Percentiles rank a stretch among this genome's conserved stretches.
Evolutionary conservation across 2,888 invertebrate genomes (phyloP).

Genomic region (Melangyna quadrimaculata): DNA sequence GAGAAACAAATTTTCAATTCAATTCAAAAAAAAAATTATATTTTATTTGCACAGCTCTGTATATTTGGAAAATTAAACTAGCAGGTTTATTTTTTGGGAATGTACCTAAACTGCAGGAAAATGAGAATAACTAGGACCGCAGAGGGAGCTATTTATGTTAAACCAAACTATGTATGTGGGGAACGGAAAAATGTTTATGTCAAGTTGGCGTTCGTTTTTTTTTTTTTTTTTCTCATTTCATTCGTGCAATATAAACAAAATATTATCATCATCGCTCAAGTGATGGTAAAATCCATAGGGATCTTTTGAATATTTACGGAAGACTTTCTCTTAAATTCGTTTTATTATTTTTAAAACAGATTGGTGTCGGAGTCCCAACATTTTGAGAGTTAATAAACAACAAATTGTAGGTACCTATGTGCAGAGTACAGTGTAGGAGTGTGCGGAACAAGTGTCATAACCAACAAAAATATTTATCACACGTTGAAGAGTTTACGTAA

Average conservation of each 20-base stretch:
- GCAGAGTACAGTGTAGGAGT: conserved; percentile 8
- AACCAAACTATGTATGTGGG: conserved; percentile 47
- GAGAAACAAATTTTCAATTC: no score
- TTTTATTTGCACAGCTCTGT: background rate
- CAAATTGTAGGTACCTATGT: background rate
- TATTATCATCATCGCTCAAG: conserved; percentile 56
- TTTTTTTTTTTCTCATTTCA: background rate
- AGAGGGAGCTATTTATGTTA: conserved; percentile 44
- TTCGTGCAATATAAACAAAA: conserved; percentile 51
- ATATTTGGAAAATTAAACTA: background rate
- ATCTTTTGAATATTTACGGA: conserved; percentile 56
- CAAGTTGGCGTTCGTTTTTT: conserved; percentile 57
- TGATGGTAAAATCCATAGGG: conserved; percentile 40
- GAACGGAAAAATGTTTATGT: conserved; percentile 62
- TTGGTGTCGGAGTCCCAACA: conserved; percentile 23
- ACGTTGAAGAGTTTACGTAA: conserved; percentile 7
- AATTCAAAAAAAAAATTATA: no score
- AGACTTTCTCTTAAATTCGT: conserved; percentile 44
- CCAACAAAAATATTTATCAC: conserved; percentile 22
- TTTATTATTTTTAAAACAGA: conserved; percentile 56
- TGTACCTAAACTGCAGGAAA: conserved; percentile 11
- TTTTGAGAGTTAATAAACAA: conserved; percentile 48
- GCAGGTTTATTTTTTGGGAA: conserved; percentile 22
- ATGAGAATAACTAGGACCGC: conserved; percentile 34
- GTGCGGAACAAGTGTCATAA: conserved; percentile 59